Conservation (phyloP, 2,113 vertebrate species). For the Takifugu bimaculatus region DNA sequence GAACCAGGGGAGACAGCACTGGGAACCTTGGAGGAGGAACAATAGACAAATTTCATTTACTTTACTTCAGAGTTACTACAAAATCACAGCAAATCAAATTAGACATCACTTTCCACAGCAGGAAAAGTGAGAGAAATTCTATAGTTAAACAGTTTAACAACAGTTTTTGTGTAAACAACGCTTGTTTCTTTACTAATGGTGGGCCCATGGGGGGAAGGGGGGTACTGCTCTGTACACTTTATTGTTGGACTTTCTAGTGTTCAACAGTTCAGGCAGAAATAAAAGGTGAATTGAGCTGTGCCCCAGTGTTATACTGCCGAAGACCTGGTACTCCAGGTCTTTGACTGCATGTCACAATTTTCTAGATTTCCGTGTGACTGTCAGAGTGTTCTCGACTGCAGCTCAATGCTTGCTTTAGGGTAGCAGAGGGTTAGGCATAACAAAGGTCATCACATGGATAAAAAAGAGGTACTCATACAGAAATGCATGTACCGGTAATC, state of each 20-base stretch:
- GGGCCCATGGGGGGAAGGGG: no score
- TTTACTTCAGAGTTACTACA: not conserved
- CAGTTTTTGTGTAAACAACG: no score
- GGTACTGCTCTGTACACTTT: not conserved
- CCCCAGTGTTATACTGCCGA: conserved; percentile 8
- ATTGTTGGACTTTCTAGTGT: not conserved
- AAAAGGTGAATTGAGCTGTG: conserved; percentile 17
- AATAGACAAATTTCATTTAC: not conserved
- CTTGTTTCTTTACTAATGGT: no score
- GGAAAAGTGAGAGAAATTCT: no score
- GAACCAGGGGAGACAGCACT: conserved; percentile 66
- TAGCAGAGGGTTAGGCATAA: no score
- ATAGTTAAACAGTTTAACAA: no score
- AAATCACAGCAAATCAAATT: not conserved
- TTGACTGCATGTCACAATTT: not conserved
- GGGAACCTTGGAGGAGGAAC: conserved; percentile 56
- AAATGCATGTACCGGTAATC: no score
- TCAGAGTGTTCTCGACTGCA: conserved; percentile 38
- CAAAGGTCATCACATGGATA: conserved; percentile 7
- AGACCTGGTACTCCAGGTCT: conserved; percentile 45
- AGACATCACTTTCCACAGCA: not conserved
- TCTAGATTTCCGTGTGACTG: not conserved
- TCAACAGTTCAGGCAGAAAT: conserved; percentile 6
- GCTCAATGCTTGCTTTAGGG: not conserved
- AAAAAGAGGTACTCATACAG: no score